Conservation (phyloP, 2,888 invertebrate genomes). For the Idaea biselata region DNA sequence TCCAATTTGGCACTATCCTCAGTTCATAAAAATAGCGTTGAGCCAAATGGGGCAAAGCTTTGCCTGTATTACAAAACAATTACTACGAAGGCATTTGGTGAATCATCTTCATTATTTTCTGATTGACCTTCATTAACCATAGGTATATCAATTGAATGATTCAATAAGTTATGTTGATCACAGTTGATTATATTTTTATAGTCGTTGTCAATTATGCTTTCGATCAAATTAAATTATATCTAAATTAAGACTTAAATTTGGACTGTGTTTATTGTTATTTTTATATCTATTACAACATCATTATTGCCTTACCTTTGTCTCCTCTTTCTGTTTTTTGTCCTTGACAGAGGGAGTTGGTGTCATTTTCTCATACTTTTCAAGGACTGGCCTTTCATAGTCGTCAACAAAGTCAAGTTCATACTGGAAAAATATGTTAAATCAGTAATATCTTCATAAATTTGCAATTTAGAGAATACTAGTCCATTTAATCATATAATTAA, state of each 20-base stretch:
- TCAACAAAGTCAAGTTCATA: constrained; percentile 78
- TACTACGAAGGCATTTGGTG: background rate
- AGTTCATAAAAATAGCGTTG: background rate
- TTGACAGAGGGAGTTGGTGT: constrained; percentile 66
- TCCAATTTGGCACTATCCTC: background rate
- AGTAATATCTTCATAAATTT: constrained; percentile 11
- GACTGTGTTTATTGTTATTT: background rate
- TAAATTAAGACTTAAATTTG: background rate
- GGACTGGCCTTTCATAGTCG: constrained; percentile 87
- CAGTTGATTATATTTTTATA: background rate
- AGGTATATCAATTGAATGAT: background rate
- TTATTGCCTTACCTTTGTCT: constrained; percentile 48
- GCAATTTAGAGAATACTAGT: background rate
- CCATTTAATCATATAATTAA: no score
- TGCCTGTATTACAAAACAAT: constrained; percentile 3
- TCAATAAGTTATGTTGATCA: background rate
- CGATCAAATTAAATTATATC: background rate
- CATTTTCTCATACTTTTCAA: constrained; percentile 86
- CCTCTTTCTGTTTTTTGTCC: constrained; percentile 72
- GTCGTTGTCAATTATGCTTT: background rate
- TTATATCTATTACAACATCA: background rate
- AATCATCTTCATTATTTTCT: background rate
- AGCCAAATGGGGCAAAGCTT: constrained; percentile 1
- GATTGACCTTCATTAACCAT: background rate
- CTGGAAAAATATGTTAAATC: constrained; percentile 43